phyloP scores from a whole-genome alignment of 2,797 vertebrate species.

The Apodemus agrarius region DNA sequence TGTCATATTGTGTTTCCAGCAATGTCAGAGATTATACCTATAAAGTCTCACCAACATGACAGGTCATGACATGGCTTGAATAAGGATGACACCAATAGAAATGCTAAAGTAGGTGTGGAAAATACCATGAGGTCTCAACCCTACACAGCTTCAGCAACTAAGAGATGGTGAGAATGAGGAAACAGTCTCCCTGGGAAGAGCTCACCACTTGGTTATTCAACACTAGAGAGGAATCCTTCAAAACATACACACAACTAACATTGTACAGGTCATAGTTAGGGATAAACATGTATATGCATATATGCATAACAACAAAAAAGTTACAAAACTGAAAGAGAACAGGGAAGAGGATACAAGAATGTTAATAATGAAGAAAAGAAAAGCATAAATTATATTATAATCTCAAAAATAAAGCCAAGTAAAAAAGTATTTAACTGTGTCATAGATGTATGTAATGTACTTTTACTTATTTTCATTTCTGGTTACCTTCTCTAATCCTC shows the following conservation, averaged over 20 bases:
- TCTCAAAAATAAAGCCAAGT: neutral
- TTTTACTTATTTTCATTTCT: neutral
- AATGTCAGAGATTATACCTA: neutral
- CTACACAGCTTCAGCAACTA: neutral
- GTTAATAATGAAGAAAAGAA: neutral
- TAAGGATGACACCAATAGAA: neutral
- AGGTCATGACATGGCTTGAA: neutral
- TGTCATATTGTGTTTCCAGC: neutral
- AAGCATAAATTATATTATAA: neutral
- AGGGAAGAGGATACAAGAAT: neutral
- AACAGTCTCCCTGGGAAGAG: neutral
- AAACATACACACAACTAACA: neutral
- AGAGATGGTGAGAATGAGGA: neutral
- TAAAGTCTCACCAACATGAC: neutral
- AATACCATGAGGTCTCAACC: neutral
- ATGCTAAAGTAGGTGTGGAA: neutral
- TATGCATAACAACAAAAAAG: neutral
- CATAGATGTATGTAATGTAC: neutral
- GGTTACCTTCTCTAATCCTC: neutral
- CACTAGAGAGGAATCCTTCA: neutral
- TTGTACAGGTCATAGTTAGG: neutral
- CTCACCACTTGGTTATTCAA: neutral
- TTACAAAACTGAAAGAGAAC: neutral
- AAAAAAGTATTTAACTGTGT: neutral
- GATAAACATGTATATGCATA: neutral